Evolutionary conservation across 2,797 vertebrate species (phyloP), one percentile per base, ranked within the genome.

Genomic region (Esox lucius): DNA sequence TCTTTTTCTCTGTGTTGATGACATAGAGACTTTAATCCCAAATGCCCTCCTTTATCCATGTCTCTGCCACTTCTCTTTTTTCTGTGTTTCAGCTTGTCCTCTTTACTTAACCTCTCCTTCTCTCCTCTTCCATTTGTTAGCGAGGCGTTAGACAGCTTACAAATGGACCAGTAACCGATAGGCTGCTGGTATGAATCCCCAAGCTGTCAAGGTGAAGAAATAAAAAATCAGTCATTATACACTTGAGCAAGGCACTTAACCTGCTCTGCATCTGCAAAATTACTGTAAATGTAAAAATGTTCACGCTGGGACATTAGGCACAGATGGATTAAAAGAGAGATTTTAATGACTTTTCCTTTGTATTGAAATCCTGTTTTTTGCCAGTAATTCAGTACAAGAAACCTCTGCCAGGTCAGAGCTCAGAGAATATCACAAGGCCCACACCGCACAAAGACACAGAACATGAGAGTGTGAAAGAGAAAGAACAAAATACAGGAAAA

Each of bases 281-380:
- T 42, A 42, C 39, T 42, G 5, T 42, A 42, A 42, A 42, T 42
- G 9, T 42, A 9, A 42, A 42, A 7, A 42, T 9, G 2, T 42
- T 9, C 5, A 42, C 4, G 16, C 88, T 84, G 75, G 84, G 88
- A 91, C 84, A 91, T 88, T 84, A 83, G 83, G 75, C 83, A 84
- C 76, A 77, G 69, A 46, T 76, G 90, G 89, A 91, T 93, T 91
- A 90, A 75, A 68, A 87, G 77, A 71, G 78, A 87, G 84, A 90
- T 88, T 88, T 83, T 89, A 90, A 92, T 91, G 90, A 85, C 86
- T 85, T 88, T 86, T 81, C 75, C 74, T 42, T 90, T 88, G 84
- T 91, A 90, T 90, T 90, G 90, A 90, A 84, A 82, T 78, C 86
- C 87, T 90, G 88, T 89, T 88, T 83, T 81, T 80, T 80, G 56